Evolutionary conservation across 1,140 invertebrate species (phyloP), one percentile per base, ranked within the genome.

Genomic region (Ceratosolen fusciceps): DNA sequence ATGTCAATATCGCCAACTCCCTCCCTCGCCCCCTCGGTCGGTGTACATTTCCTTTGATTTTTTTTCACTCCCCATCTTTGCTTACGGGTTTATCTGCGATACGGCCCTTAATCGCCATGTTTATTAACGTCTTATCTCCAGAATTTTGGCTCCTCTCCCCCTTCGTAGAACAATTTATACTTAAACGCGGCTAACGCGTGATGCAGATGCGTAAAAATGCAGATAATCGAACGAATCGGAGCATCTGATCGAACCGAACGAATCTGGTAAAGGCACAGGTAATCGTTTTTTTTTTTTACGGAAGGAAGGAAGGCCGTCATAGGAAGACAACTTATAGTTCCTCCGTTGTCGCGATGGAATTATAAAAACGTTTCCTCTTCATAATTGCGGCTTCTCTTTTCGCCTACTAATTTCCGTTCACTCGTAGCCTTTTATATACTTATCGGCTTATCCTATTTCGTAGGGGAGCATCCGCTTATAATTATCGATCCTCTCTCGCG

Each of bases 381-480:
- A 26, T 71, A n/a, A 52, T 43, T 47, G 26, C 9, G 14, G 21
- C 26, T 52, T 67, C 26, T 71, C 43, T 52, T 52, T 65, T 39
- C 24, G 24, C 37, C 24, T 24, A 16, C 43, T 71, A 8, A 14
- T 29, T 19, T 19, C 8, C 1, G 29, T 43, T 43, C 19, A 54
- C 26, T 7, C n/a, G 0, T 34, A 3, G 14, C n/a, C 8, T 74
- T 58, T 54, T 67, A 67, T 76, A 67, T 76, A 67, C 47, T 54
- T 65, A 73, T 56, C 58, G 73, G 24, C n/a, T 62, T 62, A 62
- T 62, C 73, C 56, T 24, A 58, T 74, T 71, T 71, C 65, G 26
- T 26, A 37, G 12, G 26, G n/a, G 26, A 5, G 47, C 47, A 71
- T 71, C 39, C 68, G 68, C 1, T 52, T 52, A 52, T 71, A 71